Percentiles rank a stretch among this genome's conserved stretches.
Evolutionary conservation across 2,888 invertebrate species (phyloP).

Genomic region (Aphodius sticticus): DNA sequence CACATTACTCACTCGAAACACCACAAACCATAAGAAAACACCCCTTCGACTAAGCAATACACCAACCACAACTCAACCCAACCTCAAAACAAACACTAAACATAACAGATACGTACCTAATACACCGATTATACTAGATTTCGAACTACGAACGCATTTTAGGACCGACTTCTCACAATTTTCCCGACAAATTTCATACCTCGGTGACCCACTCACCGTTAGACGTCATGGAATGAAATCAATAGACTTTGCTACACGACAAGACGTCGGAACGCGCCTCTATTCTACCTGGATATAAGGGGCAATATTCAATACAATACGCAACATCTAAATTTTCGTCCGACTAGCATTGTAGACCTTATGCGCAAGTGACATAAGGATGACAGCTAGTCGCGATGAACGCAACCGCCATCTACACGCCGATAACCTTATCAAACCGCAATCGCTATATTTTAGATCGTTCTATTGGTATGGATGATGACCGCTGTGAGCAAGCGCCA

Average conservation of each 20-base stretch:
- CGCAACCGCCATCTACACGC: neutral
- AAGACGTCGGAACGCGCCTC: constrained; percentile 27
- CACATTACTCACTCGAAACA: neutral
- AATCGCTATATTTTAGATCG: neutral
- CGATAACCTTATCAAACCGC: neutral
- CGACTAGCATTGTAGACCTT: constrained; percentile 16
- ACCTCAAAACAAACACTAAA: constrained; percentile 7
- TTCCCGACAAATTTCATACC: constrained; percentile 34
- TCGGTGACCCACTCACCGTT: constrained; percentile 40
- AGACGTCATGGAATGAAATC: constrained; percentile 41
- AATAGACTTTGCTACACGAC: constrained; percentile 36
- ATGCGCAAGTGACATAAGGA: constrained; percentile 18
- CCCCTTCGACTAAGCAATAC: neutral
- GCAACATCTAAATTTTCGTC: constrained; percentile 6
- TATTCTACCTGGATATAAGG: constrained; percentile 8
- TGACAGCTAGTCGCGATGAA: constrained; percentile 13
- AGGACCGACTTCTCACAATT: constrained; percentile 24
- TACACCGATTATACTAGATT: neutral
- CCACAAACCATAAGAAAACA: neutral
- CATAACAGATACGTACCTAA: neutral
- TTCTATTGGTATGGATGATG: neutral
- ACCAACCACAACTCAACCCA: neutral
- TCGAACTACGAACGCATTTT: constrained; percentile 10
- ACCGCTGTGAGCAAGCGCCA: neutral
- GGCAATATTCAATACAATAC: constrained; percentile 19